phyloP scores from a whole-genome alignment of 2,797 vertebrate species.

The Halcyon leucocephala region DNA sequence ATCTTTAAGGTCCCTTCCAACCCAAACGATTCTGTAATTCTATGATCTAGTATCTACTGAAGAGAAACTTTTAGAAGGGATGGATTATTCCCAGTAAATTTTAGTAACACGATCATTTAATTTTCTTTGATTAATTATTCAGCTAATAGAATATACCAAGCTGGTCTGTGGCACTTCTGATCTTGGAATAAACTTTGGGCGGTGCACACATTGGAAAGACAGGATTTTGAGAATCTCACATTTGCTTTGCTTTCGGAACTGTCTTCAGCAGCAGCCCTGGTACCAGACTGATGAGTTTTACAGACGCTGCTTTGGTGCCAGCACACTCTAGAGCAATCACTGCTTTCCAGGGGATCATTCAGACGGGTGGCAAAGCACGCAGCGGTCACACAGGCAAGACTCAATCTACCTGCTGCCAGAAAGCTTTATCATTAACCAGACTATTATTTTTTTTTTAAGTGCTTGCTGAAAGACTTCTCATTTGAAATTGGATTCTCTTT shows the following conservation, averaged over 20 bases:
- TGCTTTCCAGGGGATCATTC: background rate
- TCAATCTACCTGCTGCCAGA: background rate
- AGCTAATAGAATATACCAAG: background rate
- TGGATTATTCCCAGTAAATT: background rate
- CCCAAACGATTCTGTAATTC: background rate
- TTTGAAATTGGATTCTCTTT: background rate
- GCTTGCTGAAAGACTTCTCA: background rate
- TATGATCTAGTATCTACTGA: background rate
- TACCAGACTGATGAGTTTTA: background rate
- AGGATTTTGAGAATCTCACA: background rate
- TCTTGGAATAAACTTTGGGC: background rate
- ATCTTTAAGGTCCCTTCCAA: background rate
- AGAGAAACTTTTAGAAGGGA: background rate
- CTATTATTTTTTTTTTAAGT: background rate
- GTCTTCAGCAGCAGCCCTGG: background rate
- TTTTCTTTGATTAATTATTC: background rate
- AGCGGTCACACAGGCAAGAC: background rate
- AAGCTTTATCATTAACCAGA: background rate
- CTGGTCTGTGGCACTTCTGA: background rate
- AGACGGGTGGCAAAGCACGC: background rate
- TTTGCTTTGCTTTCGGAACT: background rate
- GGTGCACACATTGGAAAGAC: background rate
- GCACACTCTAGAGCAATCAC: background rate
- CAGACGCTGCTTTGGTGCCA: background rate
- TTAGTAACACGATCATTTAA: background rate